Conservation (phyloP, 2,888 invertebrate species). For the Monochamus alternatus region DNA sequence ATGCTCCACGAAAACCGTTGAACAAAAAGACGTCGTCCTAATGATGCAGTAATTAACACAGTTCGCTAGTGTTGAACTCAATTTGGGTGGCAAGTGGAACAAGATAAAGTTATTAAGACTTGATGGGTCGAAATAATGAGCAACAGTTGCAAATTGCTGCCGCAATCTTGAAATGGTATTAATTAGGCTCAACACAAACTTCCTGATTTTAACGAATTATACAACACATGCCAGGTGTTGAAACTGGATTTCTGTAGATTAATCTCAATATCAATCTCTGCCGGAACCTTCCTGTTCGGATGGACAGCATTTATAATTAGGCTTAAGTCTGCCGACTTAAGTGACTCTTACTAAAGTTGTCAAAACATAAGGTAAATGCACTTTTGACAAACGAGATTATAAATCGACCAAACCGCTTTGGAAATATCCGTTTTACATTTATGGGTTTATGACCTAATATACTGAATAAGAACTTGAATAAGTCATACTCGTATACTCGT, state of each 20-base stretch:
- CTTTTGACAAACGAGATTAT: too few species aligned
- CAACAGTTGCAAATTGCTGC: conserved; percentile 32
- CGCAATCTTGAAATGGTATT: conserved; percentile 21
- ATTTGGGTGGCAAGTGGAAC: conserved; percentile 17
- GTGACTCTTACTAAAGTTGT: too few species aligned
- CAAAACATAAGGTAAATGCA: too few species aligned
- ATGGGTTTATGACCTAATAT: too few species aligned
- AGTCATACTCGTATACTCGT: too few species aligned
- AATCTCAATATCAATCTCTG: conserved; percentile 7
- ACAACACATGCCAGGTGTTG: conserved; percentile 29
- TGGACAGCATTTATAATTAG: neutral
- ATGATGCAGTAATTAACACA: conserved; percentile 32
- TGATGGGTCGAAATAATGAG: conserved; percentile 28
- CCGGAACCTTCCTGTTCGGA: neutral
- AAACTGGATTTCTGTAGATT: conserved; percentile 16
- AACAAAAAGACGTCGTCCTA: conserved; percentile 16
- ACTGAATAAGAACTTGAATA: too few species aligned
- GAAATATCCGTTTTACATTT: too few species aligned
- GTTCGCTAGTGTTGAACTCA: conserved; percentile 13
- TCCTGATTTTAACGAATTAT: conserved; percentile 32
- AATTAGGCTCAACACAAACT: conserved; percentile 12
- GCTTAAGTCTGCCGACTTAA: too few species aligned
- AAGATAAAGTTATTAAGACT: conserved; percentile 16
- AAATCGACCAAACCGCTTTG: too few species aligned
- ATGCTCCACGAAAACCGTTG: conserved; percentile 21